phyloP scores from a whole-genome alignment of 2,888 invertebrate species.

The Gymnosoma rotundatum region DNA sequence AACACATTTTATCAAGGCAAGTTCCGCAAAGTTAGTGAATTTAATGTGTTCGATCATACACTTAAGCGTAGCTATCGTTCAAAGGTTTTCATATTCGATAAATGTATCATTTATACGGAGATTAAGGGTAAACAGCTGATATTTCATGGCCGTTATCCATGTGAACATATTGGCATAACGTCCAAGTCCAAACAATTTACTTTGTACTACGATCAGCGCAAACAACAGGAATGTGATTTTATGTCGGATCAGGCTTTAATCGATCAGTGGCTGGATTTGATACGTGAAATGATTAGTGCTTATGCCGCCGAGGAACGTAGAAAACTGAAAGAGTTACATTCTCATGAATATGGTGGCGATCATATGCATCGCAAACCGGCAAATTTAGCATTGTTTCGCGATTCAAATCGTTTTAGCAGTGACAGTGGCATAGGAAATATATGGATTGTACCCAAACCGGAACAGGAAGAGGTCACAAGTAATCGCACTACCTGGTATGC shows the following conservation, averaged over 20 bases:
- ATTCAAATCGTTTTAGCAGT: slow-evolving; percentile 81
- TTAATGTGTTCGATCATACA: slow-evolving; percentile 78
- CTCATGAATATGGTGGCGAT: slow-evolving; percentile 76
- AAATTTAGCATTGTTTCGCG: slow-evolving; percentile 79
- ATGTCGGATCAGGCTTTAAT: slow-evolving; percentile 76
- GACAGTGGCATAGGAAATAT: slow-evolving; percentile 81
- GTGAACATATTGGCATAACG: slow-evolving; percentile 80
- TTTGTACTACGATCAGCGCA: slow-evolving; percentile 79
- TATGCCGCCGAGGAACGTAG: slow-evolving; percentile 79
- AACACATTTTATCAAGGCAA: slow-evolving; percentile 81
- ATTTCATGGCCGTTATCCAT: slow-evolving; percentile 81
- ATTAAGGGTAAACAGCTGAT: slow-evolving; percentile 79
- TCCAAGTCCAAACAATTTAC: slow-evolving; percentile 79
- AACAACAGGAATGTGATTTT: slow-evolving; percentile 81
- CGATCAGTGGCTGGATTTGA: slow-evolving; percentile 78
- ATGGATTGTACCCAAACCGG: slow-evolving; percentile 78
- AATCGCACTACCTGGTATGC: slow-evolving; percentile 82
- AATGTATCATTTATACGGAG: slow-evolving; percentile 81
- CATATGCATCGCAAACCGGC: slow-evolving; percentile 79
- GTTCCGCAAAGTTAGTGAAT: slow-evolving; percentile 81
- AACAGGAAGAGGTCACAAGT: slow-evolving; percentile 74
- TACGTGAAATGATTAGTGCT: slow-evolving; percentile 79
- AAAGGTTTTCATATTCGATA: slow-evolving; percentile 82
- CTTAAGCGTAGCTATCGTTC: slow-evolving; percentile 78
- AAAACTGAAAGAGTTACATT: slow-evolving; percentile 78